Evolutionary conservation across 2,888 invertebrate genomes (phyloP).

Genomic region (Helicoverpa assulta): DNA sequence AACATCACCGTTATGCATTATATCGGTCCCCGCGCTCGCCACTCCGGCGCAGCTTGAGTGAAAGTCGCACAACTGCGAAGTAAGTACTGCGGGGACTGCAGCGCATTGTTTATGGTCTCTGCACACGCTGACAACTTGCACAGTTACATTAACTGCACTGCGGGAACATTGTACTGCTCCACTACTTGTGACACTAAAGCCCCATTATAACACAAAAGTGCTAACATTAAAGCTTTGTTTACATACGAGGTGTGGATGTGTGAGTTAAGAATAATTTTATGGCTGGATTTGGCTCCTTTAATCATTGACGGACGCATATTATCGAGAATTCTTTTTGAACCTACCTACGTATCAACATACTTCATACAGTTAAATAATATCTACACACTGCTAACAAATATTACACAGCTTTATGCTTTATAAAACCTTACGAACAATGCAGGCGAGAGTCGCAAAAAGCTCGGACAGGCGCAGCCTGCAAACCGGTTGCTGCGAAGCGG

Average conservation of each 20-base stretch:
- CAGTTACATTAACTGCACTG: constrained; percentile 29
- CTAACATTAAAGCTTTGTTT: neutral
- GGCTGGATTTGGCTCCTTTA: too few species aligned
- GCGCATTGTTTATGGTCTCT: constrained; percentile 27
- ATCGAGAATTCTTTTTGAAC: too few species aligned
- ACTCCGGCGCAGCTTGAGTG: constrained; percentile 11
- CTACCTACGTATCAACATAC: too few species aligned
- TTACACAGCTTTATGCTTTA: too few species aligned
- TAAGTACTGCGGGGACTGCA: constrained; percentile 20
- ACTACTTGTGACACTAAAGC: too few species aligned
- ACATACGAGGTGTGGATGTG: neutral
- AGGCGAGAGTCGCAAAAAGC: neutral
- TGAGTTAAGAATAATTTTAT: too few species aligned
- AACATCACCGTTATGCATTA: neutral
- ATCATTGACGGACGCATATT: too few species aligned
- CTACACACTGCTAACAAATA: too few species aligned
- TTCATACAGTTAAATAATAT: too few species aligned
- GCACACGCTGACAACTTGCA: constrained; percentile 26
- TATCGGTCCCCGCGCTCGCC: neutral
- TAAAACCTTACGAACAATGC: neutral
- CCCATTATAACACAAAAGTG: too few species aligned
- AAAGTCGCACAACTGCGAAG: constrained; percentile 33
- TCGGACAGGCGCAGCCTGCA: neutral
- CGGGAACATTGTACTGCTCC: too few species aligned
- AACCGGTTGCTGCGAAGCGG: neutral